Evolutionary conservation across 2,113 vertebrate genomes (phyloP), one percentile per base, ranked within the genome.

Genomic region (Hippocampus abdominalis): DNA sequence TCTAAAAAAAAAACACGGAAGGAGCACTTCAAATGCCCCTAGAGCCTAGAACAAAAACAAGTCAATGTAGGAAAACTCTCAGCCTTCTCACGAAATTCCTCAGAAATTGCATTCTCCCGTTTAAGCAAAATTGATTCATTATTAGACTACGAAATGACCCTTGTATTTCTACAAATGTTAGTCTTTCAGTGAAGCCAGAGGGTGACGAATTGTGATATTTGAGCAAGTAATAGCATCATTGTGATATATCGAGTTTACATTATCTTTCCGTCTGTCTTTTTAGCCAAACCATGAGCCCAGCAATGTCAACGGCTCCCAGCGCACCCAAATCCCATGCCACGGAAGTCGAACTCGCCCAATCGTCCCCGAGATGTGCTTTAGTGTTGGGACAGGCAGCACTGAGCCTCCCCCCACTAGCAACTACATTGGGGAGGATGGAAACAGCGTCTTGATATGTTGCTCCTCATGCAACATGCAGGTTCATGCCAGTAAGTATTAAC

Each of bases 331-430:
- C 1, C 92, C 93, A 8, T 88, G 59, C 13, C 90, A 91, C 0
- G 93, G 95, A 57, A 92, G 90, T 66, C 90, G 75, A 83, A 98
- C 93, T 1, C 94, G 92, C 73, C 96, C 96, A 0, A 88, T 98
- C 74, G 94, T 98, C 78, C 96, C 96, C 0, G 97, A 99, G 89
- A 98, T 99, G 95, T 99, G 97, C 89, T 99, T 98, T 85, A 95
- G 95, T 4, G 93, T 94, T 0, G 92, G 96, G 0, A 92, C 92
- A 0, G 94, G 93, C 57, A 98, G 95, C 85, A 94, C 91, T 0
- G 97, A 98, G 80, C 96, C 95, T 0, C 90, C 94, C 9, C 95
- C 97, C 9, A 93, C 94, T 6, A 98, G 92, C 82, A 93, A 92
- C 0, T 93, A 91, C 29, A 94, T 95, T 0, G 94, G 93, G 1